Evolutionary conservation across 1,140 invertebrate species (phyloP).

Genomic region (Zaprionus camerounensis): DNA sequence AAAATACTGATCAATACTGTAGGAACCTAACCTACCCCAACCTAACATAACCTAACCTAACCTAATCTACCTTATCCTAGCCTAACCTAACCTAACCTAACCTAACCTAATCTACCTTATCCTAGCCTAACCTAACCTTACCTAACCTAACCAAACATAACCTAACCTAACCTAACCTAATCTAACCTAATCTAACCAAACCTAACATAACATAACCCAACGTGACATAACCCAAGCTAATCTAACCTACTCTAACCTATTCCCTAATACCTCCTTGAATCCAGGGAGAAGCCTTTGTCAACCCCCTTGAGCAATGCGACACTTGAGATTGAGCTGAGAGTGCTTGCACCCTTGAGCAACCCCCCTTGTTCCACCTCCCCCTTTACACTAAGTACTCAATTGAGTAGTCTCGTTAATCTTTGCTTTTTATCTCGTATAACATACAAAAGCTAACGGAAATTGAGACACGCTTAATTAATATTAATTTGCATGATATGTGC

Average conservation of each 20-base stretch:
- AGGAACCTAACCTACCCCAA: not conserved
- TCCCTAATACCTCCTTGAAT: not conserved
- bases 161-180: not conserved
- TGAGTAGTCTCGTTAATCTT: slow-evolving; percentile 24
- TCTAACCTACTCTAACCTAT: not conserved
- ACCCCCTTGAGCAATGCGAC: not conserved
- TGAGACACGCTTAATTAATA: slow-evolving; percentile 74
- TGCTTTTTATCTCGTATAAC: slow-evolving; percentile 35
- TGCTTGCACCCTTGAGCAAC: not conserved
- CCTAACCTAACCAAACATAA: not conserved
- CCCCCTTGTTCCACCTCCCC: not conserved
- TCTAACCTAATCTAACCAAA: no score
- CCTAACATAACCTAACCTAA: not conserved
- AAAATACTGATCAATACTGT: no score
- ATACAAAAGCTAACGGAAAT: slow-evolving; percentile 46
- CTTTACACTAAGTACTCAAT: not conserved
- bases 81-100: not conserved
- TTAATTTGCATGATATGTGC: slow-evolving; percentile 72
- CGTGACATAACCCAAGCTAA: no score
- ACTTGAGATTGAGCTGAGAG: slow-evolving; percentile 15
- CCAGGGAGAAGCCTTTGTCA: not conserved
- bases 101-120: not conserved
- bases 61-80: not conserved
- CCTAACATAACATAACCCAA: no score
- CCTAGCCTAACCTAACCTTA: not conserved